phyloP scores from a whole-genome alignment of 2,113 vertebrate genomes.

The Trachemys scripta region DNA sequence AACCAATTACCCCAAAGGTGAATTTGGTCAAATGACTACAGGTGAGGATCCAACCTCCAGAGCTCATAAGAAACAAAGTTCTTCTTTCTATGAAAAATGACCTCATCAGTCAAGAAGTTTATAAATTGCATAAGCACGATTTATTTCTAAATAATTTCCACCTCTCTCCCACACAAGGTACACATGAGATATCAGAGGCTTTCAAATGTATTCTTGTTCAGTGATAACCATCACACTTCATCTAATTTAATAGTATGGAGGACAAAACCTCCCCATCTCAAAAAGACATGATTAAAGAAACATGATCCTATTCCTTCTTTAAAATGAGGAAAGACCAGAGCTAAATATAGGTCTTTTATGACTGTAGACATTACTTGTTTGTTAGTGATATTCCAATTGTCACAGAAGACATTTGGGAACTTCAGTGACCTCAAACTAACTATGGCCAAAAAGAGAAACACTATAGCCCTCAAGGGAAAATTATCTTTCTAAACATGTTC shows the following conservation, averaged over 20 bases:
- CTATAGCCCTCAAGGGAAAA: conserved; percentile 20
- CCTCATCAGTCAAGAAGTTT: not conserved
- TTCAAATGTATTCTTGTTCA: not conserved
- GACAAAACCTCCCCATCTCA: not conserved
- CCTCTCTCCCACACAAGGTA: not conserved
- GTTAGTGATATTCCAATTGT: not conserved
- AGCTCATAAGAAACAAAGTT: not conserved
- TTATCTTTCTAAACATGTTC: not conserved
- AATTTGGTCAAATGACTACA: not conserved
- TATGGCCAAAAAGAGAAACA: conserved; percentile 7
- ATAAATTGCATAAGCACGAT: rapidly evolving
- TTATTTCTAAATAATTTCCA: not conserved
- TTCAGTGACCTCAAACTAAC: not conserved
- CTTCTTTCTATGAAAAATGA: not conserved
- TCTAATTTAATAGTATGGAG: not conserved
- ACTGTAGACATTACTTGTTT: not conserved
- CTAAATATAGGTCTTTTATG: rapidly evolving
- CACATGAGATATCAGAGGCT: not conserved
- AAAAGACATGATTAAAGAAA: rapidly evolving
- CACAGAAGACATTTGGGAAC: not conserved
- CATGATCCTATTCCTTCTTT: not conserved
- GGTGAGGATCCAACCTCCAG: rapidly evolving
- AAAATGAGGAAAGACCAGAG: not conserved
- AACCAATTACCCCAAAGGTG: not conserved
- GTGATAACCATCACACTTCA: not conserved